Conservation (phyloP, 2,888 invertebrate genomes). For the Podabrus alpinus region DNA sequence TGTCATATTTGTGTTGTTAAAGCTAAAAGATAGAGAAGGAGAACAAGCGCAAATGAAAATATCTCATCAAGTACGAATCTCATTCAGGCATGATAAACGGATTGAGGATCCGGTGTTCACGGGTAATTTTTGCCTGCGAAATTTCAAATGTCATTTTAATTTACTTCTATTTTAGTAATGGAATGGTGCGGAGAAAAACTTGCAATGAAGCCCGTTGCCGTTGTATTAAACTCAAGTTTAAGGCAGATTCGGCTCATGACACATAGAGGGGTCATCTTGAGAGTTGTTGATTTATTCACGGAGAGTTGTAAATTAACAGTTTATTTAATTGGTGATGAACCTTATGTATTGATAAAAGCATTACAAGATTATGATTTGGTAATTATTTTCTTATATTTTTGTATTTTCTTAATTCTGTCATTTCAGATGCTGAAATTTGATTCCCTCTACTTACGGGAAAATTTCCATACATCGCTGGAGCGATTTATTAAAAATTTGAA, state of each 20-base stretch:
- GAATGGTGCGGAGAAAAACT: constrained; percentile 53
- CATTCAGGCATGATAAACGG: constrained; percentile 35
- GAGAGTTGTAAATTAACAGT: constrained; percentile 41
- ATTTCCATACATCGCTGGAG: constrained; percentile 52
- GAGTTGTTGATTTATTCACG: constrained; percentile 53
- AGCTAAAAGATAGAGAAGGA: constrained; percentile 32
- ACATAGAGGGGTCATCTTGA: constrained; percentile 50
- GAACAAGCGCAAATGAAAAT: constrained; percentile 17
- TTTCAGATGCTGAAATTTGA: constrained; percentile 57
- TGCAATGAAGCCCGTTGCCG: constrained; percentile 50
- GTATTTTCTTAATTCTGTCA: constrained; percentile 7
- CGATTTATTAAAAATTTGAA: constrained; percentile 46
- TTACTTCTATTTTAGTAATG: constrained; percentile 36
- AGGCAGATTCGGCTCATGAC: constrained; percentile 53
- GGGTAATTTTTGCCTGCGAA: constrained; percentile 27
- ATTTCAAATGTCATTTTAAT: background rate
- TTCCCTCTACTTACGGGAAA: constrained; percentile 49
- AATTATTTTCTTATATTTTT: constrained; percentile 17
- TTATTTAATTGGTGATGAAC: constrained; percentile 50
- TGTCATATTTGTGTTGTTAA: constrained; percentile 36
- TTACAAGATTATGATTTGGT: constrained; percentile 61
- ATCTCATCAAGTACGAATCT: constrained; percentile 33
- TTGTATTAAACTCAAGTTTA: constrained; percentile 47
- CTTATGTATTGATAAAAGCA: constrained; percentile 54
- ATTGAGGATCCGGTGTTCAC: constrained; percentile 38